phyloP scores from a whole-genome alignment of 2,888 invertebrate genomes.

The Netelia virgata region DNA sequence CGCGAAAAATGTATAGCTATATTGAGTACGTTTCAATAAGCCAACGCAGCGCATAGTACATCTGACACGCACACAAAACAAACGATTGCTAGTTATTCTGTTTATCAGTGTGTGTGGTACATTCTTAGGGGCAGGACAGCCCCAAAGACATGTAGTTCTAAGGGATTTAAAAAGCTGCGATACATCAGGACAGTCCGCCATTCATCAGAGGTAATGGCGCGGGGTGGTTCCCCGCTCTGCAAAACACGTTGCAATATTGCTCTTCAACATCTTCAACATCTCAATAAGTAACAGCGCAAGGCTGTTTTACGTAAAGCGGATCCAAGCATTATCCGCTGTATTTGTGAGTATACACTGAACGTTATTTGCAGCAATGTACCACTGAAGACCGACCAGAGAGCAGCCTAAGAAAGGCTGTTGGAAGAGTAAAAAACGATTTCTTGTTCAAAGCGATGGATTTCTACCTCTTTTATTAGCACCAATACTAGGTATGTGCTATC shows the following conservation, averaged over 20 bases:
- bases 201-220: slow-evolving; percentile 1
- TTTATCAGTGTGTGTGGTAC: background rate
- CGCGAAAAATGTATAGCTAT: background rate
- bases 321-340: background rate
- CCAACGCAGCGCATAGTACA: background rate
- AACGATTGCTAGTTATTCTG: background rate
- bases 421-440: slow-evolving; percentile 29
- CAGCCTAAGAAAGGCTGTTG: background rate
- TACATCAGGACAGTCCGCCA: background rate
- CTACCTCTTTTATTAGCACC: background rate
- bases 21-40: background rate
- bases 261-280: background rate
- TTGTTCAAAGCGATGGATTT: slow-evolving; percentile 23
- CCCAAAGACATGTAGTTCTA: background rate
- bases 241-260: background rate
- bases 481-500: slow-evolving; percentile 25
- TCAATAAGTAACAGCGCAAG: background rate
- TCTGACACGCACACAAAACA: background rate
- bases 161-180: background rate
- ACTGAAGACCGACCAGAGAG: background rate
- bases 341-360: background rate
- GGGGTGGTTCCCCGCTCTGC: background rate
- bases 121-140: background rate
- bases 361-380: background rate
- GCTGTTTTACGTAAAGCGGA: slow-evolving; percentile 1